phyloP scores from a whole-genome alignment of 2,888 invertebrate species.

The Bombyx huttoni region DNA sequence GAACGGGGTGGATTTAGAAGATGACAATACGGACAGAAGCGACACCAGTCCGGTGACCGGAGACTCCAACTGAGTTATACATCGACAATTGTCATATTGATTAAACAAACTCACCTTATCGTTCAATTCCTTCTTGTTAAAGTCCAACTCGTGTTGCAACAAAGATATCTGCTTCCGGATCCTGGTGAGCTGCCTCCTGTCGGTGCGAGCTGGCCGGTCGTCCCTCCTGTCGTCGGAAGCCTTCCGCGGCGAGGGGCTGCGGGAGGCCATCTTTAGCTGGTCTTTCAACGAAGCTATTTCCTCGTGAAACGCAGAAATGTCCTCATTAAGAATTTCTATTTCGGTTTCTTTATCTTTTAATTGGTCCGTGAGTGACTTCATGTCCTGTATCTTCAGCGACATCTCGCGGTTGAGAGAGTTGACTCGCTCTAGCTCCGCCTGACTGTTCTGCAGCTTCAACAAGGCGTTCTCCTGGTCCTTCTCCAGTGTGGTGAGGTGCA shows the following conservation, averaged over 20 bases:
- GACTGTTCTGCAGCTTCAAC: constrained; percentile 47
- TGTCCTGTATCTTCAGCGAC: constrained; percentile 48
- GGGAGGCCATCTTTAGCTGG: constrained; percentile 55
- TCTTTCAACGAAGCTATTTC: constrained; percentile 61
- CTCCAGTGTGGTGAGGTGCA: constrained; percentile 49
- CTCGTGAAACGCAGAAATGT: constrained; percentile 60
- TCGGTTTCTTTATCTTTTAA: constrained; percentile 68
- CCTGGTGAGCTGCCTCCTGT: constrained; percentile 72
- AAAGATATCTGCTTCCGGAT: constrained; percentile 55
- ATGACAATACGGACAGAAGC: not conserved
- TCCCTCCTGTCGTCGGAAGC: constrained; percentile 67
- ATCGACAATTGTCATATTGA: too few species aligned
- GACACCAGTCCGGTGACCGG: too few species aligned
- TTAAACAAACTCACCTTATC: constrained; percentile 39
- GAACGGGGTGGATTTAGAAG: too few species aligned
- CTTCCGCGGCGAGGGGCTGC: constrained; percentile 73
- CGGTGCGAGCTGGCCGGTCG: constrained; percentile 64
- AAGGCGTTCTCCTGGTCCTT: constrained; percentile 60
- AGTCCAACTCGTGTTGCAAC: constrained; percentile 59
- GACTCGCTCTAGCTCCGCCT: constrained; percentile 44
- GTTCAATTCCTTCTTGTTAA: constrained; percentile 61
- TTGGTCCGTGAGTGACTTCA: constrained; percentile 50
- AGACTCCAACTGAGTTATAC: too few species aligned
- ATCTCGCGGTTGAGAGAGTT: constrained; percentile 50
- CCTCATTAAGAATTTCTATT: constrained; percentile 67